Base-by-base conservation (phyloP, 2,113 vertebrate genomes). In the Trichechus manatus region DNA sequence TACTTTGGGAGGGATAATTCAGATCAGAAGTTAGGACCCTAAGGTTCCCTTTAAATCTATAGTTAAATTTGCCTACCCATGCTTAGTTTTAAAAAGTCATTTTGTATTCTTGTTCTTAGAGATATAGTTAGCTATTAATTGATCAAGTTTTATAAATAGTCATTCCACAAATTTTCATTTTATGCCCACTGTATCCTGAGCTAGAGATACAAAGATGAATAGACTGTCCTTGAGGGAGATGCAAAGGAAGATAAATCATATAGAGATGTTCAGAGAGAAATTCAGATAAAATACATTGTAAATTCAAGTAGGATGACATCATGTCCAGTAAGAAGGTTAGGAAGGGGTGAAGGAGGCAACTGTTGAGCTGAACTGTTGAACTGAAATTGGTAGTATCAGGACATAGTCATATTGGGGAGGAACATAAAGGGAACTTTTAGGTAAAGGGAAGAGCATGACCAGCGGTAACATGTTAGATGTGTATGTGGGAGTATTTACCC, bases 261-360 rank as follows among this genome's bases (percentile, higher is more conserved):
- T 36, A 86, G 64, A 50, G 74, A 75, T 82, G 61, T 85, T 96
- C 80, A 90, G 74, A 86, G 64, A 61, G 74, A 75, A 77, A 50
- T 85, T 96, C 80, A 90, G 74, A 68, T 89, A 75, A 80, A 93
- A 44, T 90, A 29, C 33, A 27, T 68, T 90, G 66, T 59, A 90
- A 75, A 75, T 68, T 92, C 86, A 95, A 89, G 31, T 63, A 82
- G 66, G n/a, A 92, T 61, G 74, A 68, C 89, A 88, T 84, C 29
- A 31, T 39, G 56, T 89, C 44, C 31, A 59, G 53, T 56, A 47
- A 70, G 15, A 88, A 44, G 33, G 47, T 3, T 68, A 59, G 50
- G 20, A 89, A 47, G 89, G 47, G 50, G 66, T 75, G 53, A 70
- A 81, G 89, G 80, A 86, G 66, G 64, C 47, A 42, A 9, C 29